Conservation (phyloP, 64 coral and sea anemone species). For the Montipora sp. region DNA sequence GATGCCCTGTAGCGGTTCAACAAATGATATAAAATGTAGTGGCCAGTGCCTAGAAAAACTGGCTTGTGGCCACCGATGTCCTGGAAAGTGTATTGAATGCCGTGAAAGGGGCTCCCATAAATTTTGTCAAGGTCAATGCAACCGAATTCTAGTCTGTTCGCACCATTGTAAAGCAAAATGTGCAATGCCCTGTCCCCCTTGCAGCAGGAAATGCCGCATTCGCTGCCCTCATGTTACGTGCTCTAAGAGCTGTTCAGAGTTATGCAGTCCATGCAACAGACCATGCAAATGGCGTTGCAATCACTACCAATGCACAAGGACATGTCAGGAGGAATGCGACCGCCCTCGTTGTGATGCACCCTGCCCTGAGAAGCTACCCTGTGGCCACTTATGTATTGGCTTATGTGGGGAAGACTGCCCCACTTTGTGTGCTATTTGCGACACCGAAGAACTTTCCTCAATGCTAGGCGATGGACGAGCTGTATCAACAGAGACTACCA, state of each 20-base stretch:
- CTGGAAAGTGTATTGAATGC: slow-evolving; percentile 50
- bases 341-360: slow-evolving; percentile 48
- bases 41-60: slow-evolving; percentile 16
- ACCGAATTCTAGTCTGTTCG: slow-evolving; percentile 49
- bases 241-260: slow-evolving; percentile 30
- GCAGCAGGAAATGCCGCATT: slow-evolving; percentile 50
- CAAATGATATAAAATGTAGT: slow-evolving; percentile 8
- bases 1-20: slow-evolving; percentile 36
- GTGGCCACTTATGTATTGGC: slow-evolving; percentile 64
- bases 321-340: slow-evolving; percentile 63
- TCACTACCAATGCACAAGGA: slow-evolving; percentile 72
- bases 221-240: slow-evolving; percentile 62
- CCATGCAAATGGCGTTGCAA: slow-evolving; percentile 64
- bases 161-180: slow-evolving; percentile 68
- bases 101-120: slow-evolving; percentile 50
- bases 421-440: slow-evolving; percentile 57
- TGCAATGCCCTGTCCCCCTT: slow-evolving; percentile 66
- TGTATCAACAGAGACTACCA: slow-evolving; percentile 19
- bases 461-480: neutral
- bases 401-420: slow-evolving; percentile 76
- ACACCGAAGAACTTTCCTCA: slow-evolving; percentile 19
- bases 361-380: slow-evolving; percentile 50
- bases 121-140: slow-evolving; percentile 60
- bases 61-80: slow-evolving; percentile 65
- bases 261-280: slow-evolving; percentile 44